These are phyloP conservation scores for Meloidogyne chitwoodi DNA, from an alignment of 1,140 invertebrate genomes.

Conservation along the genomic window DNA sequence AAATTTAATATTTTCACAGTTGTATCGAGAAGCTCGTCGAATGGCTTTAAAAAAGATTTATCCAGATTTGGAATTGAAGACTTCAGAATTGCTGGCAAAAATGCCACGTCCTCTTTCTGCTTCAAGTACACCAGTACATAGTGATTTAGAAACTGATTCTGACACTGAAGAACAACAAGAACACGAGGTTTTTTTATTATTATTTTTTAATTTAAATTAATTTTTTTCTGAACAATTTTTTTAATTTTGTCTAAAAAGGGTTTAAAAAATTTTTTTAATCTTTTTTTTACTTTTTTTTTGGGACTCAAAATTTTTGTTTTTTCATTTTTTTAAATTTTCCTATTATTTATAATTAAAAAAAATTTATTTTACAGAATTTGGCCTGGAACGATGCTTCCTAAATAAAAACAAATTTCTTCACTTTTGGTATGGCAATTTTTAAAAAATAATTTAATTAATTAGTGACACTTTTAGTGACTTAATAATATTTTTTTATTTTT, in stretches of 20 bases:
- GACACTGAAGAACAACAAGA: slow-evolving; percentile 50
- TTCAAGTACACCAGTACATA: slow-evolving; percentile 42
- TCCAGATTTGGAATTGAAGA: slow-evolving; percentile 55
- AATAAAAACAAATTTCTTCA: neutral
- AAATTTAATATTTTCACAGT: slow-evolving; percentile 32
- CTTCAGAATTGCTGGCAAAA: slow-evolving; percentile 47
- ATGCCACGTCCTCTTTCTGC: slow-evolving; percentile 53
- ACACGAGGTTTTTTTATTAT: slow-evolving; percentile 39
- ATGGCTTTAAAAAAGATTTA: slow-evolving; percentile 53
- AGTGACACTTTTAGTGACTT: no score
- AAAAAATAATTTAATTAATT: neutral
- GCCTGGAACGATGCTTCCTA: slow-evolving; percentile 14
- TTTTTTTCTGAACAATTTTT: no score
- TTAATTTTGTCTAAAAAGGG: no score
- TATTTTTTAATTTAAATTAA: no score
- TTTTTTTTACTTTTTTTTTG: no score
- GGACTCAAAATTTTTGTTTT: no score
- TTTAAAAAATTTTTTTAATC: no score
- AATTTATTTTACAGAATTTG: slow-evolving; percentile 6
- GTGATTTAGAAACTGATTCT: slow-evolving; percentile 37
- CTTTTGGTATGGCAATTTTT: neutral
- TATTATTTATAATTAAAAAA: neutral
- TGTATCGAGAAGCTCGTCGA: slow-evolving; percentile 55
- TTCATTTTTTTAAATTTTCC: no score
- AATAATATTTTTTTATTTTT: no score